Base-by-base conservation (phyloP, 1,140 invertebrate species). In the Berghia stephanieae region DNA sequence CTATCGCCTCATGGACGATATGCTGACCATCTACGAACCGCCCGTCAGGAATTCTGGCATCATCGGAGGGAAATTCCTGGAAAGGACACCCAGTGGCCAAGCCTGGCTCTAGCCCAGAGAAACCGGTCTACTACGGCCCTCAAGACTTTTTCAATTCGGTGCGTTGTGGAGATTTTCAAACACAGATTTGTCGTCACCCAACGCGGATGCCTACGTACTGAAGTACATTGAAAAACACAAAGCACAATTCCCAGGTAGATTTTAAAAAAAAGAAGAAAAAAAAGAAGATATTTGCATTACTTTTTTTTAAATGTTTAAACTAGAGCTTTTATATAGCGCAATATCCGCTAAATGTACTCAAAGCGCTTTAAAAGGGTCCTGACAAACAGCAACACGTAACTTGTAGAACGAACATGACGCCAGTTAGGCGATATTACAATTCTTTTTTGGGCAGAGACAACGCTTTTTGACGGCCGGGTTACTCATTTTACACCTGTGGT, bases 21-120 rank as follows among this genome's bases (percentile, higher is more conserved):
- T 87, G 87, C 86, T 90, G 78, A 86, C 83, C 16, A 85, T 90
- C 74, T 89, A 89, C 71, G 89, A 90, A 78, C 87, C 88, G 40
- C 87, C 86, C 2, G 85, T 88, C 31, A 78, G 85, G 46, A 90
- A 90, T 79, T 89, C 86, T n/a, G 88, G 89, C 38, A 88, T 90
- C 72, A 86, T 88, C 70, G 87, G 86, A 10, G 88, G 88, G 13
- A 90, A 89, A 81, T 89, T 89, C 83, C 79, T 89, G 31, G 87
- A 89, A 73, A 75, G 83, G 43, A 87, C 87, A 31, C 80, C 80
- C 87, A 46, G 86, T 89, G 16, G 85, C 88, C 36, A 89, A 88
- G 77, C 88, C 88, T 16, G 82, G 81, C 75, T 80, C 80, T 73
- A 81, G 81, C 27, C 82, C 86, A 8, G 86, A 89, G 52, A 81